phyloP scores from a whole-genome alignment of 1,140 invertebrate genomes.

The Lerema accius region DNA sequence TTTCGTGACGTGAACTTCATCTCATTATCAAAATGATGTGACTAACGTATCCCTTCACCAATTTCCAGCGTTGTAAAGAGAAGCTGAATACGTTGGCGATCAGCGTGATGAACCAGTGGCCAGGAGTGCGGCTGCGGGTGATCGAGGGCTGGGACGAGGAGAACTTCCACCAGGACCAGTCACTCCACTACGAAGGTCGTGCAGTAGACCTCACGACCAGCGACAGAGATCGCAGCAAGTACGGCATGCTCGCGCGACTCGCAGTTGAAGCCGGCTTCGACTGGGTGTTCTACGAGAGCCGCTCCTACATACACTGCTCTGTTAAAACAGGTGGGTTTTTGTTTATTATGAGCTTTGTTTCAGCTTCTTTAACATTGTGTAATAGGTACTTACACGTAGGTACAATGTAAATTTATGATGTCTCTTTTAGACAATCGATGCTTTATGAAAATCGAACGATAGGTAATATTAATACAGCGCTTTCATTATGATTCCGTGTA shows the following conservation, averaged over 20 bases:
- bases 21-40: too few relatives aligned
- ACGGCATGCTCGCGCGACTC: slow-evolving; percentile 97
- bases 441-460: too few relatives aligned
- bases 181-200: slow-evolving; percentile 97
- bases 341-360: slow-evolving; percentile 18
- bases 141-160: slow-evolving; percentile 98
- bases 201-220: slow-evolving; percentile 98
- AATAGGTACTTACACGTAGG: too few relatives aligned
- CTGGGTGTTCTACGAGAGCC: slow-evolving; percentile 98
- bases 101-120: slow-evolving; percentile 99
- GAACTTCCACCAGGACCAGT: slow-evolving; percentile 89
- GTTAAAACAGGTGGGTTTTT: slow-evolving; percentile 95
- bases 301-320: slow-evolving; percentile 97
- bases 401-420: too few relatives aligned
- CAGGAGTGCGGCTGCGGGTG: slow-evolving; percentile 94
- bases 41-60: slow-evolving; percentile 13
- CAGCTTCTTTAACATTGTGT: too few relatives aligned
- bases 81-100: slow-evolving; percentile 97
- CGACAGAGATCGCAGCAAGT: slow-evolving; percentile 95
- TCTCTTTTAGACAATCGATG: too few relatives aligned
- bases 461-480: too few relatives aligned
- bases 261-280: slow-evolving; percentile 98
- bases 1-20: too few relatives aligned
- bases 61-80: slow-evolving; percentile 95
- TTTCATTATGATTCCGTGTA: too few relatives aligned